phyloP scores from a whole-genome alignment of 1,140 invertebrate genomes.

The Sycophaga agraensis region DNA sequence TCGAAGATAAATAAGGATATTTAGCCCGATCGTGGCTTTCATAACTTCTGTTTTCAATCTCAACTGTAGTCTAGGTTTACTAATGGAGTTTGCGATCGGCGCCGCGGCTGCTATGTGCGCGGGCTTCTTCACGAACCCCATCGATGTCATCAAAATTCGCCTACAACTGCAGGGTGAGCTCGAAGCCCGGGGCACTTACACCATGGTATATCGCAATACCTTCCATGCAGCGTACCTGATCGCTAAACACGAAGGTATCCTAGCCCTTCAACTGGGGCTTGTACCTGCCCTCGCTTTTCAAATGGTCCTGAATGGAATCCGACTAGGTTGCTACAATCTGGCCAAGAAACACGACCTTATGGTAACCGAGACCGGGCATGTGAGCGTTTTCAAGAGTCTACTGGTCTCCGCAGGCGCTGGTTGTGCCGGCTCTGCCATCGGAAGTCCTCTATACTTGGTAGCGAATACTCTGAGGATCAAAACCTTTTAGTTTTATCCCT shows the following conservation, averaged over 20 bases:
- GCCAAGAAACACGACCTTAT: conserved; percentile 72
- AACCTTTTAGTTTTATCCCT: no score
- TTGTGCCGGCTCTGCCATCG: conserved; percentile 71
- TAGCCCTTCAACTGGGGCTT: conserved; percentile 87
- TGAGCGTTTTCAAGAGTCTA: conserved; percentile 67
- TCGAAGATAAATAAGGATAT: no score
- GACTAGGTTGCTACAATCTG: conserved; percentile 76
- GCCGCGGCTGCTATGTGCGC: conserved; percentile 65
- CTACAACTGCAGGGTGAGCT: conserved; percentile 90
- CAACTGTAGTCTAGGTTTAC: no score
- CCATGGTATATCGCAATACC: conserved; percentile 65
- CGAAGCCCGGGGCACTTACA: conserved; percentile 66
- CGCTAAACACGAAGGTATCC: conserved; percentile 65
- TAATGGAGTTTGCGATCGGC: conserved; percentile 64
- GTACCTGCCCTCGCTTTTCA: conserved; percentile 78
- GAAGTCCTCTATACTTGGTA: conserved; percentile 83
- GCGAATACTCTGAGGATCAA: no score
- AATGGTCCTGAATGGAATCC: conserved; percentile 69
- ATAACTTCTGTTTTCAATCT: no score
- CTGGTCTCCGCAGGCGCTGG: conserved; percentile 73
- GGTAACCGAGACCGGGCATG: conserved; percentile 69
- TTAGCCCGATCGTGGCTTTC: no score
- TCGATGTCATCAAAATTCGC: conserved; percentile 90
- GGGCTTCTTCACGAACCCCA: conserved; percentile 70
- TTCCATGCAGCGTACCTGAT: conserved; percentile 70